Evolutionary conservation across 2,113 vertebrate species (phyloP), one percentile per base, ranked within the genome.

Genomic region (Brachypodius melanocephalos): DNA sequence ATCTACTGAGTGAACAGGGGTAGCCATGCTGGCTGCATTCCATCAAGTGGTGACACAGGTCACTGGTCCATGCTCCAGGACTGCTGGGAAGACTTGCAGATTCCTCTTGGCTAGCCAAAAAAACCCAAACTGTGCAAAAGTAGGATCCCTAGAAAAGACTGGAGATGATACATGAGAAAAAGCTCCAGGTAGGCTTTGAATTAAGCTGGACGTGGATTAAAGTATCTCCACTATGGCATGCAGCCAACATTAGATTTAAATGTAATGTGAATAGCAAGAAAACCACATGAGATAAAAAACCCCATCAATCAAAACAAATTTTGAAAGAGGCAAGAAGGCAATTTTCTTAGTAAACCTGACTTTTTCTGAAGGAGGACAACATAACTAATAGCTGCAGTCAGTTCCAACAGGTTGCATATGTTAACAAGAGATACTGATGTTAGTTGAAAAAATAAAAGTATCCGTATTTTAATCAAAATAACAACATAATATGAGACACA

Each of bases 391-490:
- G 48, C 68, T 38, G 34, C 36, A 91, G 73, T 31, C 36, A 34
- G 40, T 54, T 90, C 78, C 67, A 77, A 46, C 52, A 90, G 52
- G 48, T 45, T 61, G 21, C 42, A 77, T 68, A 51, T 61, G 43
- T 84, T 65, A 83, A 85, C 76, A 46, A 68, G 26, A 76, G 89
- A 90, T 57, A 81, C n/a, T 36, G 34, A 62, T 46, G 87, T 38
- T 36, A 73, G 34, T 75, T 89, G 20, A 32, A 77, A 84, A 92
- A 88, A 76, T 46, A 79, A 25, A 54, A 22, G 82, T 4, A 84
- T 43, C 43, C 86, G 79, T 51, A 76, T 91, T 81, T 94, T 89
- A 94, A 93, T 96, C 66, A 77, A 97, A 96, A 86, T 85, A 90
- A 93, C 43, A 66, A n/a, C 2, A 2, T 52, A 68, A 92, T 89